These are phyloP conservation scores for Piprites chloris DNA, from an alignment of 2,113 vertebrate species.

Conservation along the genomic window DNA sequence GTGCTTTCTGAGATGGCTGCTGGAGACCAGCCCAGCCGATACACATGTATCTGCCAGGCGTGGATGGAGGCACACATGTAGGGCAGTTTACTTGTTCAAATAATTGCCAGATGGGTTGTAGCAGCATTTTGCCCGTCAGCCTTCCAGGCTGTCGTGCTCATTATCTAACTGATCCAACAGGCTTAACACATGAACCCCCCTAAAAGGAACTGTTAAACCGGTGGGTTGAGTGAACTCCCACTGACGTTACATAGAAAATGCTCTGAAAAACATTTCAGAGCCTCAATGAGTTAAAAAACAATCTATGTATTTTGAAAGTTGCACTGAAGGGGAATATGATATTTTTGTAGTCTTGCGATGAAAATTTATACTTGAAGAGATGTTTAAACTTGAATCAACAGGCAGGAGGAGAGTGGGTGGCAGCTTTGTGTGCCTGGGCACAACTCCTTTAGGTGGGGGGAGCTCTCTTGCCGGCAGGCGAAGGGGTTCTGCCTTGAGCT, in stretches of 20 bases:
- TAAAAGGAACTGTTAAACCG: background rate
- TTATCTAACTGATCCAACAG: background rate
- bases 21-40: background rate
- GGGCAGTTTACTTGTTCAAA: background rate
- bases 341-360: background rate
- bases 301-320: background rate
- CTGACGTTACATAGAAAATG: background rate
- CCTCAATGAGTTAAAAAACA: background rate
- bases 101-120: background rate
- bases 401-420: background rate
- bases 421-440: background rate
- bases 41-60: rapidly evolving
- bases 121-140: background rate
- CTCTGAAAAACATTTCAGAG: background rate
- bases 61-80: background rate
- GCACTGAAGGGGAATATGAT: background rate
- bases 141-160: background rate
- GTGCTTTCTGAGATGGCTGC: background rate
- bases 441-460: background rate
- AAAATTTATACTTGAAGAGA: background rate
- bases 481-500: background rate
- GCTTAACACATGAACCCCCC: background rate
- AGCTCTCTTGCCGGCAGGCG: background rate
- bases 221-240: background rate
- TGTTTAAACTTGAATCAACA: background rate